Evolutionary conservation across 2,113 vertebrate species (phyloP), one percentile per base, ranked within the genome.

Genomic region (Electrona antarctica): DNA sequence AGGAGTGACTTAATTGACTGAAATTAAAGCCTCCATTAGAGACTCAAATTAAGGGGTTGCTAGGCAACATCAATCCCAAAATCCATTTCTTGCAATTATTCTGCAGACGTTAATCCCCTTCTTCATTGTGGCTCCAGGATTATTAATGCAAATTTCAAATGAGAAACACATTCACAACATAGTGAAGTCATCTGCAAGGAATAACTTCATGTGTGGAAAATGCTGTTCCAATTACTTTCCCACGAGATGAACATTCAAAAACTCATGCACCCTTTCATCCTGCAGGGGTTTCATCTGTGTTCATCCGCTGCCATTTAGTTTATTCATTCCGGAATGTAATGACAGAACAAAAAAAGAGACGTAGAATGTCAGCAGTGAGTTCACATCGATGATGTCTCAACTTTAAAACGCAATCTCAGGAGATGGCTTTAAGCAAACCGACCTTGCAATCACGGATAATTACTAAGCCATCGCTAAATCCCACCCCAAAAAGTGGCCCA

Each of bases 91-190:
- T 80, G 46, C 61, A 83, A 74, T 85, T 81, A 80, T 73, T 78
- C 72, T 57, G 28, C 70, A 64, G 50, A 71, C 58, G 28, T 83
- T 81, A 77, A 86, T 85, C 72, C 64, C 60, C 64, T 75, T 65
- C 70, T 77, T 73, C 74, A 77, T 61, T 84, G 81, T 77, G 58
- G 69, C 75, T 70, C 41, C 69, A 72, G 69, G 81, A 84, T 76
- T 81, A 81, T 85, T 84, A 76, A 80, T 77, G 71, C 67, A 83
- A 65, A 76, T 80, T 83, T 85, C 11, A 76, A 84, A 77, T 74
- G 61, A 76, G 67, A 69, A 68, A 28, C 1, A 47, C 54, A 21
- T 65, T 56, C 29, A 46, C 58, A 50, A 71, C 50, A 59, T 49
- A 2, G 15, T 60, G 13, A 79, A 73, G 29, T 68, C 41, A 74